Evolutionary conservation across 2,113 vertebrate genomes (phyloP), one percentile per base, ranked within the genome.

Genomic region (Miniopterus natalensis): DNA sequence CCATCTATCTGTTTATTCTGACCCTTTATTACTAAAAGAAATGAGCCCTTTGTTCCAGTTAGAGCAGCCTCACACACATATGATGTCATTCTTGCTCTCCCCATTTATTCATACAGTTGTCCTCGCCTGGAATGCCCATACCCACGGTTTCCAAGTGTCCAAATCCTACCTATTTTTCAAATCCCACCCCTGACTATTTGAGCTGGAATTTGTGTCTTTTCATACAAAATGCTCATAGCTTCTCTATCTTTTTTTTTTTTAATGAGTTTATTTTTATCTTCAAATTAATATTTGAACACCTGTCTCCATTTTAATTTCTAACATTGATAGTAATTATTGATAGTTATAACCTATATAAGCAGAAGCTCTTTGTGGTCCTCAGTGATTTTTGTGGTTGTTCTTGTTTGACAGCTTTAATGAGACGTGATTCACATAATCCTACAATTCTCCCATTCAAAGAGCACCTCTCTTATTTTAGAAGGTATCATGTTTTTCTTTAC

Each of bases 241-340:
- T 27, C 45, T 18, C 25, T 47, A 11, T 51, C 0, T 68, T 29
- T 63, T 31, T 68, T 14, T 51, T 0, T 68, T 29, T 63, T 7
- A 83, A 21, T 81, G 18, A 40, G n/a, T 96, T 51, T 75, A 51
- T 90, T 79, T 90, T 63, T 40, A 42, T 93, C 42, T 86, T 85
- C 17, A 86, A 59, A 23, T 85, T 47, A 96, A 27, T 55, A 57
- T 88, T 78, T 92, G 40, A 49, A 81, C 18, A 71, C 10, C 20
- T 40, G 36, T 57, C 21, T 85, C 27, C 63, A 74, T 75, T 84
- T 59, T 79, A 73, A 36, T 92, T 68, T 49, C 42, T 29, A 31
- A 36, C 59, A 17, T 36, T 36, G 36, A 36, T 45, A 13, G 29
- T 85, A 74, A 63, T 81, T 21, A n/a, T 59, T 78, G 75, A 45